A percentile compares a stretch with the other conserved stretches of the same genome.
Evolutionary conservation across 2,888 invertebrate genomes (phyloP).

Genomic region (Thumatha senex): DNA sequence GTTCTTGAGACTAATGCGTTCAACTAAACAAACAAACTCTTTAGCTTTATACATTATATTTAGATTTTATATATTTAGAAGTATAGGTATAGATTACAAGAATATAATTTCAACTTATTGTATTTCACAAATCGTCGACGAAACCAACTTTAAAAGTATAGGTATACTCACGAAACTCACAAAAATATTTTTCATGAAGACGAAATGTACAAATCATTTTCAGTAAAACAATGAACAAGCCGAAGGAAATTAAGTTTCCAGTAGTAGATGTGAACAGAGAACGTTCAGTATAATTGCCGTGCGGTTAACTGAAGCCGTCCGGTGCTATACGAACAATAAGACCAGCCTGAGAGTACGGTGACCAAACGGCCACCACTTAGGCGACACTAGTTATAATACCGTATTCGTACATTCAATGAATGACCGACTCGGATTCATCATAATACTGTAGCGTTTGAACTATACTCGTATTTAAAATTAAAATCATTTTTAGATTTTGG

Average conservation of each 20-base stretch:
- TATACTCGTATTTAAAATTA: too few species aligned
- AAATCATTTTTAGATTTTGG: too few species aligned
- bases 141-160: too few species aligned
- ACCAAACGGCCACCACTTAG: constrained; percentile 18
- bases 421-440: background rate
- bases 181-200: background rate
- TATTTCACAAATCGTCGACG: too few species aligned
- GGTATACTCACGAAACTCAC: background rate
- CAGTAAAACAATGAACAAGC: constrained; percentile 44
- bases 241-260: constrained; percentile 49
- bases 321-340: constrained; percentile 43
- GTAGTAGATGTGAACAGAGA: constrained; percentile 44
- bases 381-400: constrained; percentile 6
- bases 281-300: constrained; percentile 47
- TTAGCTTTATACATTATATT: too few species aligned
- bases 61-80: too few species aligned
- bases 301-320: constrained; percentile 41
- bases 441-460: too few species aligned
- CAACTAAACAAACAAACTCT: too few species aligned
- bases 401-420: background rate
- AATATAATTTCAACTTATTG: too few species aligned
- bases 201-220: constrained; percentile 31
- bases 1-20: too few species aligned
- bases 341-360: constrained; percentile 31
- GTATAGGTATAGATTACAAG: too few species aligned